Evolutionary conservation across 2,888 invertebrate genomes (phyloP).

Genomic region (Asteroscopus sphinx): DNA sequence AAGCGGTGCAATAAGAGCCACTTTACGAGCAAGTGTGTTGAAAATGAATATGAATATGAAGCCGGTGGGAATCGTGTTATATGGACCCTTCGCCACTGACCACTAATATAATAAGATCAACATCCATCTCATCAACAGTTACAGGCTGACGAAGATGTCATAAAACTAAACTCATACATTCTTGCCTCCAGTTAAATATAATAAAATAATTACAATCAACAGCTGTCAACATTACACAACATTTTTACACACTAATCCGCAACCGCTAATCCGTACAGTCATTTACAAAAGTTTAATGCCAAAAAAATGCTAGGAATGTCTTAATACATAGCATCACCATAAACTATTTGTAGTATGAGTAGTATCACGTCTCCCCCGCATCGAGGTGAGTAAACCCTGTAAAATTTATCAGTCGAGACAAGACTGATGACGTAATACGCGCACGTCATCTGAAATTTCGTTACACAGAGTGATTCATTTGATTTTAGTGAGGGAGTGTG

Average conservation of each 20-base stretch:
- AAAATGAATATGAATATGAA: too few relatives aligned
- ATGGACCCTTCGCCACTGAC: too few relatives aligned
- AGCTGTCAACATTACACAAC: conserved; percentile 10
- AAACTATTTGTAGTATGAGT: conserved; percentile 18
- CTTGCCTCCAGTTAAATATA: too few relatives aligned
- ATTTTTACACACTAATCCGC: conserved; percentile 13
- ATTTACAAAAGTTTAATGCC: conserved; percentile 33
- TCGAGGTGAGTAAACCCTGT: conserved; percentile 57
- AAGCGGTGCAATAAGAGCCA: too few relatives aligned
- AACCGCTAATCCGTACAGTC: conserved; percentile 23
- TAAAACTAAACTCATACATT: neutral
- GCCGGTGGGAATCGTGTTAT: too few relatives aligned
- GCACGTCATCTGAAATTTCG: conserved; percentile 57
- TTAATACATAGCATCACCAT: conserved; percentile 19
- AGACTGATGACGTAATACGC: conserved; percentile 47
- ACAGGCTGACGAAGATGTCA: too few relatives aligned
- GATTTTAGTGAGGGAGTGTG: conserved; percentile 59
- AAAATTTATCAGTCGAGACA: conserved; percentile 43
- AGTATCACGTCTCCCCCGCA: conserved; percentile 43
- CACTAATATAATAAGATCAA: too few relatives aligned
- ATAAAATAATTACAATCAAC: neutral
- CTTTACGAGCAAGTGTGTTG: too few relatives aligned
- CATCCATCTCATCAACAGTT: too few relatives aligned
- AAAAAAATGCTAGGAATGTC: conserved; percentile 41
- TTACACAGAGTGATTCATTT: conserved; percentile 68